These are phyloP conservation scores for Penaeus japonicus DNA, from an alignment of 1,140 invertebrate genomes.

Conservation along the genomic window DNA sequence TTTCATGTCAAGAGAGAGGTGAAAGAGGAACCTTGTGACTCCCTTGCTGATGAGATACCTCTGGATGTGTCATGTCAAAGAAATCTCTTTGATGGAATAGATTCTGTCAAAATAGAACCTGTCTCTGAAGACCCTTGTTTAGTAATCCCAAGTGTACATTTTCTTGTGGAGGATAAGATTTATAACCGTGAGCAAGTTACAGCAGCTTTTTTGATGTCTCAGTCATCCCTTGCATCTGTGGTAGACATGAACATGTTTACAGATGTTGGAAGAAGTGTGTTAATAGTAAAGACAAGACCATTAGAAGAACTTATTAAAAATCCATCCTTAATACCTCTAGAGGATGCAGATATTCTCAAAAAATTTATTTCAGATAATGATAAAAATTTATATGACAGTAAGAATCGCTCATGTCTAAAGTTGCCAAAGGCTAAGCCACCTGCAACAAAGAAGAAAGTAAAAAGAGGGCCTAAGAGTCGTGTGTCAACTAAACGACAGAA, in stretches of 20 bases:
- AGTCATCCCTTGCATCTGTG: conserved; percentile 30
- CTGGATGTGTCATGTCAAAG: no score
- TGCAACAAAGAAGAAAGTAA: not conserved
- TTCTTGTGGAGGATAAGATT: conserved; percentile 26
- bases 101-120: conserved; percentile 35
- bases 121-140: not conserved
- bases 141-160: conserved; percentile 3
- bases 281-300: not conserved
- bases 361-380: conserved; percentile 35
- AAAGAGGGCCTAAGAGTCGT: not conserved
- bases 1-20: conserved; percentile 34
- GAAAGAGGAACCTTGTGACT: conserved; percentile 31
- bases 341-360: conserved; percentile 35
- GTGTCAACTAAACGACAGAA: not conserved
- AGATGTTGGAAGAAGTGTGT: conserved; percentile 9
- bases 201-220: conserved; percentile 37
- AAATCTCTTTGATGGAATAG: not conserved
- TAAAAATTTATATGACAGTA: conserved; percentile 11
- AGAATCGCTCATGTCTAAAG: not conserved
- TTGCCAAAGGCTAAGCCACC: not conserved
- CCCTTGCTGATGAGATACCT: no score
- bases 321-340: conserved; percentile 8
- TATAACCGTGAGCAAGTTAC: conserved; percentile 39
- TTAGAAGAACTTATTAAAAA: conserved; percentile 23
- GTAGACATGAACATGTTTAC: conserved; percentile 46